phyloP scores from a whole-genome alignment of 2,888 invertebrate species.

The Drosophila demipolita region DNA sequence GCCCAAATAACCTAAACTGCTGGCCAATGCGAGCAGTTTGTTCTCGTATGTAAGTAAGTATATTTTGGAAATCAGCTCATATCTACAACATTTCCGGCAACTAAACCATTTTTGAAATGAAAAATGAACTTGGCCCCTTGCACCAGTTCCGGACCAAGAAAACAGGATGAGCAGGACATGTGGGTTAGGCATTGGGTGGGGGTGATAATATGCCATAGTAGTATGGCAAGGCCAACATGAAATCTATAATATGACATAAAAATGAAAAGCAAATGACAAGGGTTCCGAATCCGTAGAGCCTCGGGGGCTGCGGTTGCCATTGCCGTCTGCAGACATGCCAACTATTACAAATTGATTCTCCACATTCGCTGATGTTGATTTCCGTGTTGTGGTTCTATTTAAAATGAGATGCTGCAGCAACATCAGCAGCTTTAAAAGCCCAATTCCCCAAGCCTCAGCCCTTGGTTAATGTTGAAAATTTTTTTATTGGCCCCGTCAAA shows the following conservation, averaged over 20 bases:
- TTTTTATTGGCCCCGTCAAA: conserved; percentile 64
- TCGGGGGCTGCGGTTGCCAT: conserved; percentile 59
- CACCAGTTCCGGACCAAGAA: conserved; percentile 7
- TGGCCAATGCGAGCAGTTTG: conserved; percentile 31
- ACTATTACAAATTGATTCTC: conserved; percentile 79
- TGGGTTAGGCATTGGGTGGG: conserved; percentile 8
- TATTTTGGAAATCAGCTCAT: conserved; percentile 76
- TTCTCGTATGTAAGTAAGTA: conserved; percentile 29
- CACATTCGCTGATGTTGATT: conserved; percentile 59
- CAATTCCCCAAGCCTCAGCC: conserved; percentile 11
- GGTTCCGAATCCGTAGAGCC: conserved; percentile 55
- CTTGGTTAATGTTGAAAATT: conserved; percentile 62
- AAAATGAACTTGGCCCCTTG: conserved; percentile 69
- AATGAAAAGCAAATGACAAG: conserved; percentile 80
- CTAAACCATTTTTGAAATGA: conserved; percentile 79
- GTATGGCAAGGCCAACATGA: conserved; percentile 43
- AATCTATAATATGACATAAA: conserved; percentile 81
- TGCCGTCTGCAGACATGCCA: conserved; percentile 74
- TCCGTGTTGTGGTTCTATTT: conserved; percentile 48
- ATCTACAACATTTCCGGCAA: conserved; percentile 80
- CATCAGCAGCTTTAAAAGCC: conserved; percentile 54
- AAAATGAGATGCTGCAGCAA: conserved; percentile 44
- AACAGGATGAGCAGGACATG: conserved; percentile 21
- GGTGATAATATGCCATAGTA: conserved; percentile 38
- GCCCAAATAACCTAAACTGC: conserved; percentile 48